Conservation (phyloP, 1,140 invertebrate genomes). For the Drosophila sturtevanti region DNA sequence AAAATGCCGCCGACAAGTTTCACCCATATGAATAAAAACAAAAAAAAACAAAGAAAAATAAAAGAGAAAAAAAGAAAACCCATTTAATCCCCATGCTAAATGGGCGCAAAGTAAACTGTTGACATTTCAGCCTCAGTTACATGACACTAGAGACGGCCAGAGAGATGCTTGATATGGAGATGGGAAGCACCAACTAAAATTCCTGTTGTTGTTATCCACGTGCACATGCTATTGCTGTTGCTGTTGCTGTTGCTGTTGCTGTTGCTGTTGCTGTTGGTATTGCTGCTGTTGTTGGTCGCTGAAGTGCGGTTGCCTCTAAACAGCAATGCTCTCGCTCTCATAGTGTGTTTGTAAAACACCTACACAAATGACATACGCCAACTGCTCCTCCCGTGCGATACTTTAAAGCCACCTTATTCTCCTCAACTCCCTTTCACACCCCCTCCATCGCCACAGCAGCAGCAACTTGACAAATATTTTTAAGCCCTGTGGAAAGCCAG, state of each 20-base stretch:
- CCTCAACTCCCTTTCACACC: neutral
- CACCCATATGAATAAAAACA: neutral
- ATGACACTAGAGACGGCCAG: constrained; percentile 48
- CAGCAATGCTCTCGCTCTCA: constrained; percentile 48
- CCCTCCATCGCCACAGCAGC: neutral
- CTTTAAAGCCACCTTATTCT: too few species aligned
- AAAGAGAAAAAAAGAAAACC: constrained; percentile 48
- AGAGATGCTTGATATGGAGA: constrained; percentile 6
- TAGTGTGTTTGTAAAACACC: constrained; percentile 76
- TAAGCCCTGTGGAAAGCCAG: constrained; percentile 49
- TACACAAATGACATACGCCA: constrained; percentile 60
- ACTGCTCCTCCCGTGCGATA: neutral
- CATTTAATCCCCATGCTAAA: constrained; percentile 76
- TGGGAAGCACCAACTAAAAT: constrained; percentile 18
- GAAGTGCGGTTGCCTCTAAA: constrained; percentile 66
- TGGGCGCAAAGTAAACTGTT: constrained; percentile 79
- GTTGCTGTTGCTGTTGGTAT: constrained; percentile 47
- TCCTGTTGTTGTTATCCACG: constrained; percentile 48
- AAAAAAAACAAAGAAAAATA: constrained; percentile 44
- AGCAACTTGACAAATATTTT: constrained; percentile 68
- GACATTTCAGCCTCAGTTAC: constrained; percentile 67
- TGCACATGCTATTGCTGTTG: constrained; percentile 40
- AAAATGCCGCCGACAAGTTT: neutral
- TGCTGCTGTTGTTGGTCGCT: constrained; percentile 45
- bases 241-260: constrained; percentile 16